Base-by-base conservation (phyloP, 1,140 invertebrate species). In the Drosophila pectinifera region DNA sequence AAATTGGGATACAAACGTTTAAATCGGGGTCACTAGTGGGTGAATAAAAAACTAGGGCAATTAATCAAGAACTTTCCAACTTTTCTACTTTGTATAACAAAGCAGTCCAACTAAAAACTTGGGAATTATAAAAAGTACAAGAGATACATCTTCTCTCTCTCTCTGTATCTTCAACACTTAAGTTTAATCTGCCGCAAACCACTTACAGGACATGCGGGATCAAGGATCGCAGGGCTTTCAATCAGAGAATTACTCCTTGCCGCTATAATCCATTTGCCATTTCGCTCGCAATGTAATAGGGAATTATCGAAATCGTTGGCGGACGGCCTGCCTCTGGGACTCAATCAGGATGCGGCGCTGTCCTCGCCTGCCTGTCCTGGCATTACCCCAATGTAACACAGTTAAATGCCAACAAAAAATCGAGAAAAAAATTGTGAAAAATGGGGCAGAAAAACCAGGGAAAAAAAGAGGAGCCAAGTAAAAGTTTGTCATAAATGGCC, bases 401-500 rank as follows among this genome's bases (percentile, higher is more conserved):
- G 68, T 67, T 78, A 82, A 86, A 79, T 79, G 55, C 55, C 56
- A 83, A 63, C 56, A 56, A 38, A 57, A 54, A 55, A 48, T 39
- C 18, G 51, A 58, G 36, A 34, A 31, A 31, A 28, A 26, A 63
- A 20, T 13, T 38, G 20, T 54, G 16, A 20, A 70, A 79, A 86
- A 88, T 88, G 58, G 55, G 16, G 10, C 10, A 26, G 13, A 49
- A 68, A 64, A 36, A n/a, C 14, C 24, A 13, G 5, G 5, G 8
- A 24, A 16, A 55, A 59, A 24, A 48, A 36, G 16, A 16, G 36
- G 3, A 34, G 13, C 26, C 54, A 41, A 55, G 34, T 5, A 55
- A 55, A 84, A 79, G 59, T 68, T 65, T 53, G 61, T 67, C 81
- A 80, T 84, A 80, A 84, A 83, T 84, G 74, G 73, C 57, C 42